Base-by-base conservation (phyloP, 2,888 invertebrate genomes). In the Cantharis rufa region DNA sequence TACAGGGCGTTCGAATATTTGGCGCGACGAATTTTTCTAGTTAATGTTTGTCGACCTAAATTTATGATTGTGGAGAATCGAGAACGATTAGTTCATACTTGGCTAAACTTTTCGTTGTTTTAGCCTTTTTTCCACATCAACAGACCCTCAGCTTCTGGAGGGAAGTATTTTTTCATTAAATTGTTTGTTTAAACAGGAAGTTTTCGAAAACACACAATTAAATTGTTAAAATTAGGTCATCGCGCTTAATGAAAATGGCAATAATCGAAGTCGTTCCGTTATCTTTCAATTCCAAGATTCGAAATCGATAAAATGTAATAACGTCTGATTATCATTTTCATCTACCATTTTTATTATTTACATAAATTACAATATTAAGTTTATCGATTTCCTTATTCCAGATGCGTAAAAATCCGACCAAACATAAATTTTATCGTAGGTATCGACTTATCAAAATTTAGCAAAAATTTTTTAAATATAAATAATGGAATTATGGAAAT, bases 401-500 rank as follows among this genome's bases (percentile, higher is more conserved):
- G 48, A 48, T 48, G 48, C 48, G 48, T 48, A 48, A 48, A 48
- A 48, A 48, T 48, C 48, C 48, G n/a, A n/a, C 48, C 7, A 48
- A 48, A 48, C n/a, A 48, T 48, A 48, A 48, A 48, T n/a, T 48
- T 48, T 48, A 48, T 24, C 24, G 24, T 24, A 48, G n/a, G 48
- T 48, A 48, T 48, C 48, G 48, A 48, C 48, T 48, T 48, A 48
- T 48, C n/a, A 48, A 48, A 48, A 48, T 48, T 66, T 66, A 66
- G 7, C 64, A 66, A 66, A 24, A 16, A n/a, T n/a, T 66, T 21
- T 66, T 66, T 66, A 21, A 24, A 24, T 24, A 66, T 66, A 66
- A 66, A 66, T 66, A 21, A 21, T 66, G 64, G 64, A 66, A 66
- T 66, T 66, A 66, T 66, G 64, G 64, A 66, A 66, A 66, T 66